Evolutionary conservation across 2,113 vertebrate species (phyloP).

Genomic region (Lepus timidus): DNA sequence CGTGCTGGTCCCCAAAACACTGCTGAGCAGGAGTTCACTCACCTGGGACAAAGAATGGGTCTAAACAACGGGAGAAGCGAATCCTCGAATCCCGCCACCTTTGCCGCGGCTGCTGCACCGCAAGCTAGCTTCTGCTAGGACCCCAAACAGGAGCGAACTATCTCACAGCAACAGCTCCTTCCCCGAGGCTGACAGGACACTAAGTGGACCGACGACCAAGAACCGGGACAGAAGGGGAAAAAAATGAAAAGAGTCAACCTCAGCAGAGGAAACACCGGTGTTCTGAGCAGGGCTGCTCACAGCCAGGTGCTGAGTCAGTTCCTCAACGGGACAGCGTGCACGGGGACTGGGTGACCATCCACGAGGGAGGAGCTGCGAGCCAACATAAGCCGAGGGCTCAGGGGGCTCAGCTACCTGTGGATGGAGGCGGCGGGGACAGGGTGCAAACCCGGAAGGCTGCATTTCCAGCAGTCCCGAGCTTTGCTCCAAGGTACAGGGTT

Average conservation of each 20-base stretch:
- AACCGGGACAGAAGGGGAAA: background rate
- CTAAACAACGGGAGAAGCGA: too few species aligned
- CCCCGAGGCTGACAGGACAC: background rate
- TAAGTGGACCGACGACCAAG: background rate
- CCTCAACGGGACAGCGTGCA: background rate
- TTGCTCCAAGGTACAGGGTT: background rate
- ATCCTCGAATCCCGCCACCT: too few species aligned
- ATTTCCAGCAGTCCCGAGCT: background rate
- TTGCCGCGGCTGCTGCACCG: background rate
- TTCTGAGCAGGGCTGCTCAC: background rate
- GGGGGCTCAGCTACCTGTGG: background rate
- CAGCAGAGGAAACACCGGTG: background rate
- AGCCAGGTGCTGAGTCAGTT: background rate
- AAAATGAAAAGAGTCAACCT: background rate
- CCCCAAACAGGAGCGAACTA: background rate
- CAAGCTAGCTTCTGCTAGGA: background rate
- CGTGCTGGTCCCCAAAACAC: background rate
- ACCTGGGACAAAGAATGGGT: background rate
- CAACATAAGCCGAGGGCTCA: background rate
- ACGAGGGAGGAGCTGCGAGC: background rate
- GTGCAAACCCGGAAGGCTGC: too few species aligned
- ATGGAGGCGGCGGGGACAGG: background rate
- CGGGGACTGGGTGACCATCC: background rate
- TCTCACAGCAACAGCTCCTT: background rate
- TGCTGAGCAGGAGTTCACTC: background rate